Evolutionary conservation across 2,113 vertebrate species (phyloP), one percentile per base, ranked within the genome.

Genomic region (Ibidorhyncha struthersii): DNA sequence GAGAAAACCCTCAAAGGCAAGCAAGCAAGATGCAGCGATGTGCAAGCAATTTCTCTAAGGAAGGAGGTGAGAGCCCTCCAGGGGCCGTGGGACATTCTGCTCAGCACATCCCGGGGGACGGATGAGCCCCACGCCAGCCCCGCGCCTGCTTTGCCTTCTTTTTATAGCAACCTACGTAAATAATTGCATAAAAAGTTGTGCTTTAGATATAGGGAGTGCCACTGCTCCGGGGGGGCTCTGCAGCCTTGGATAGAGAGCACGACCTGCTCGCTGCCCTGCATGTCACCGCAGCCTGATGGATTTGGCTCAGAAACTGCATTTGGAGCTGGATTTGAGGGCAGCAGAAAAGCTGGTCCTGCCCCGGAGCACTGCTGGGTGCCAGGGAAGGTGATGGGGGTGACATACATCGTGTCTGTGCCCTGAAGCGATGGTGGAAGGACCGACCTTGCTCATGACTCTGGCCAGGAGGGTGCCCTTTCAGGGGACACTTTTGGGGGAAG

Each of bases 11-110:
- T 15, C 7, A 14, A 58, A 40, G 8, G 58, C 18, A 20, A 9
- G 26, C 0, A 4, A 26, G 32, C 0, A 4, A 30, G 15, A 3
- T 0, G 53, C 3, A 2, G 34, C 0, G 8, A 2, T 10, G 38
- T 2, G 56, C 2, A 11, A 41, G 41, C 6, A 9, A 2, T 22
- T 72, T 36, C 17, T 20, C 4, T 19, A 7, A 19, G 53, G 49
- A 41, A 72, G 14, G 58, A 38, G 43, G 38, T 0, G 23, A 53
- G 56, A 80, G 8, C 1, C 2, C 5, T 61, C 34, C 15, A 2
- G 20, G 36, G 53, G 32, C 7, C 12, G 11, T 2, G 10, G 82
- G 45, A n/a, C 38, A 59, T 67, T 22, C 58, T 72, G 65, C 38
- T 78, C 41, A 9, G 56, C 25, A 4, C 0, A 0, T 61, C 30